phyloP scores from a whole-genome alignment of 2,888 invertebrate genomes.

The Agonopterix arenella region DNA sequence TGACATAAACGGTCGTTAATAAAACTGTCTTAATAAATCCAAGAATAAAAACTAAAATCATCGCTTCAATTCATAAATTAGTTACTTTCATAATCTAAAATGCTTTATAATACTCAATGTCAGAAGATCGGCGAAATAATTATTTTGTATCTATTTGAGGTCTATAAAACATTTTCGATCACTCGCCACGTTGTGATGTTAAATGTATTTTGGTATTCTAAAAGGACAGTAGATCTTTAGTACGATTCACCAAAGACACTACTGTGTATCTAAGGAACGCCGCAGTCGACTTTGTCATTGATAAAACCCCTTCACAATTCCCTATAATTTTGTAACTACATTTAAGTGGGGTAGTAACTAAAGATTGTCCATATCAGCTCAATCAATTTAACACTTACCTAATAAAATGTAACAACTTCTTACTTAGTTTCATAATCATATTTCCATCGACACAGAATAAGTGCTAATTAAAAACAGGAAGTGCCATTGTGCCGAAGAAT shows the following conservation, averaged over 20 bases:
- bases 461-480: constrained; percentile 77
- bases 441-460: constrained; percentile 76
- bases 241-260: constrained; percentile 33
- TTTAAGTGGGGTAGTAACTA: constrained; percentile 70
- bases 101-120: constrained; percentile 63
- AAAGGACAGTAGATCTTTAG: constrained; percentile 37
- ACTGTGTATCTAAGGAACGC: constrained; percentile 49
- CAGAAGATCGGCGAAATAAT: constrained; percentile 31
- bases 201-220: constrained; percentile 23
- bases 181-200: constrained; percentile 44
- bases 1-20: constrained; percentile 43
- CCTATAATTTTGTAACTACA: constrained; percentile 71
- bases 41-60: constrained; percentile 39
- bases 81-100: constrained; percentile 38
- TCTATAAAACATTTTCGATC: constrained; percentile 57
- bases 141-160: constrained; percentile 40
- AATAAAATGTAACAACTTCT: constrained; percentile 77
- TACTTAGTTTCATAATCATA: constrained; percentile 72
- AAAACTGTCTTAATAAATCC: constrained; percentile 36
- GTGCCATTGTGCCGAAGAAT: constrained; percentile 76
- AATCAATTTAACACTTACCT: constrained; percentile 77
- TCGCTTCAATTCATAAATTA: constrained; percentile 26
- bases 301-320: constrained; percentile 74
- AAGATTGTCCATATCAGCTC: constrained; percentile 74
- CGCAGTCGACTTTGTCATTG: constrained; percentile 76